A percentile compares a stretch with the other conserved stretches of the same genome.
Evolutionary conservation across 2,888 invertebrate species (phyloP).

Genomic region (Hermodice carunculata): DNA sequence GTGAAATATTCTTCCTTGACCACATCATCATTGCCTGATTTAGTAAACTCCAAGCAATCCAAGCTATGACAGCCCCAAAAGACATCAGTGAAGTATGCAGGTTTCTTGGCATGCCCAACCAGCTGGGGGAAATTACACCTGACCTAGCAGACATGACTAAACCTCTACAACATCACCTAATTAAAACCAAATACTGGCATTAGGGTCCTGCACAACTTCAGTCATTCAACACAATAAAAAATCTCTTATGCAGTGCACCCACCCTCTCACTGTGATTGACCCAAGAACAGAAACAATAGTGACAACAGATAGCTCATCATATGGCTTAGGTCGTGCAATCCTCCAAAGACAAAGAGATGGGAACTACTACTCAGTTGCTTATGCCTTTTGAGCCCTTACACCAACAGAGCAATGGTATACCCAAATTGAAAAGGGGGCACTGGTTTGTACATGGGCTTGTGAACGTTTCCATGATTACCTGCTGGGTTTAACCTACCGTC

Average conservation of each 20-base stretch:
- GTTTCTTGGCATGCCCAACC: conserved; percentile 38
- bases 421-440: conserved; percentile 18
- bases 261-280: conserved; percentile 58
- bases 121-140: conserved; percentile 28
- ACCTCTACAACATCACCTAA: conserved; percentile 29
- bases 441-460: background rate
- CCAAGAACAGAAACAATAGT: conserved; percentile 38
- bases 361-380: conserved; percentile 57
- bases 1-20: background rate
- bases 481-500: background rate
- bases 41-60: background rate
- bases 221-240: conserved; percentile 54
- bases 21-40: background rate
- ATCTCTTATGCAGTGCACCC: conserved; percentile 47
- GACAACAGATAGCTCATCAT: conserved; percentile 59
- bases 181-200: conserved; percentile 26
- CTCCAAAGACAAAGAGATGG: conserved; percentile 28
- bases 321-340: conserved; percentile 56
- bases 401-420: conserved; percentile 59
- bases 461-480: background rate
- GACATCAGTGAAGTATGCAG: conserved; percentile 19
- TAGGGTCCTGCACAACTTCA: conserved; percentile 33
- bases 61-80: background rate
- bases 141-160: conserved; percentile 20
- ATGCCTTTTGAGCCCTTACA: conserved; percentile 58